phyloP scores from a whole-genome alignment of 2,888 invertebrate genomes.

The Cylindroiulus punctatus region DNA sequence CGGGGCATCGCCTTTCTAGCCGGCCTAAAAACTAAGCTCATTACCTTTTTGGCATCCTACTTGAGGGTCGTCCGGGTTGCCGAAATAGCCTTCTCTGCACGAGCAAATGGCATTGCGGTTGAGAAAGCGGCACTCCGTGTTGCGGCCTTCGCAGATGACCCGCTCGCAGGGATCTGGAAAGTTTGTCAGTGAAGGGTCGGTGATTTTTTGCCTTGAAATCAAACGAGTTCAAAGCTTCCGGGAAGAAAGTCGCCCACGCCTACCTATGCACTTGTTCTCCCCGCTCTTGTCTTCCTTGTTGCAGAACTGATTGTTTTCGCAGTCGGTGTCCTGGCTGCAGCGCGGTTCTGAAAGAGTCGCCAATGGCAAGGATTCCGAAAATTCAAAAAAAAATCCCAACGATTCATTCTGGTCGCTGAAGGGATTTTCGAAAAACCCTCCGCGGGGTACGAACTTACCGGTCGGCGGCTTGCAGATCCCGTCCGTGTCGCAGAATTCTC shows the following conservation, averaged over 20 bases:
- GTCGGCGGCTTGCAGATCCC: conserved; percentile 79
- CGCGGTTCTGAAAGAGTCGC: conserved; percentile 64
- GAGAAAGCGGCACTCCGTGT: conserved; percentile 79
- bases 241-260: neutral
- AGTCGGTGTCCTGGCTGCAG: conserved; percentile 79
- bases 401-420: neutral
- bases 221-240: neutral
- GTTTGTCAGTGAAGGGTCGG: neutral
- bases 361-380: neutral
- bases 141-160: conserved; percentile 78
- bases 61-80: conserved; percentile 77
- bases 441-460: neutral
- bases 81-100: conserved; percentile 81
- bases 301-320: conserved; percentile 79
- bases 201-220: neutral
- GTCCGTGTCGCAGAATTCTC: conserved; percentile 74
- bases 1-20: too few relatives aligned
- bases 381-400: too few relatives aligned
- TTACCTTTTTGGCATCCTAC: conserved; percentile 77
- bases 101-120: conserved; percentile 74
- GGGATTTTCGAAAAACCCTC: too few relatives aligned
- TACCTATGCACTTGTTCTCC: conserved; percentile 64
- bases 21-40: too few relatives aligned
- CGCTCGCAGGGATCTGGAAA: conserved; percentile 76
- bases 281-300: conserved; percentile 73